Evolutionary conservation across 2,113 vertebrate species (phyloP).

Genomic region (Tragelaphus strepsiceros): DNA sequence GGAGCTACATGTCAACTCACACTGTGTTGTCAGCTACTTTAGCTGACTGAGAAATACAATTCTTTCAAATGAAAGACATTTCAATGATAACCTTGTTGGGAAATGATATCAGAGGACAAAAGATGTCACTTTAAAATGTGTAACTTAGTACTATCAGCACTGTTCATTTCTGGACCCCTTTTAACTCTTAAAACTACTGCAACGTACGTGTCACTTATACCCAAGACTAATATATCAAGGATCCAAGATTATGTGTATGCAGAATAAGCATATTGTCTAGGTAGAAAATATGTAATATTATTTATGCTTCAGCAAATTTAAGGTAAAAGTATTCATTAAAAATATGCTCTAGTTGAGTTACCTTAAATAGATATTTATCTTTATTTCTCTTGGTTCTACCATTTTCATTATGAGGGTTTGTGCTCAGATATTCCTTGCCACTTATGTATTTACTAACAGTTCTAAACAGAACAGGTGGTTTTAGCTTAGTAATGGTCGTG

Average conservation of each 20-base stretch:
- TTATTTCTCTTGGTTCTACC: not conserved
- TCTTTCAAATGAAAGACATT: slow-evolving; percentile 79
- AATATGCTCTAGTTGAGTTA: not conserved
- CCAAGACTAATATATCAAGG: slow-evolving; percentile 66
- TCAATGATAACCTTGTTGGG: slow-evolving; percentile 78
- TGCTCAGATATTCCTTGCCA: not conserved
- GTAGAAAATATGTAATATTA: not conserved
- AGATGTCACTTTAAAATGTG: slow-evolving; percentile 76
- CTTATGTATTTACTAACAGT: not conserved
- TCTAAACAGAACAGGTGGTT: not conserved
- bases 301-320: not conserved
- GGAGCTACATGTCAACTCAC: slow-evolving; percentile 77
- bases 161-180: slow-evolving; percentile 70
- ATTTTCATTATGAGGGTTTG: not conserved
- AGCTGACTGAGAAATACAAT: slow-evolving; percentile 77
- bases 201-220: slow-evolving; percentile 25
- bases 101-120: slow-evolving; percentile 76
- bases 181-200: slow-evolving; percentile 72
- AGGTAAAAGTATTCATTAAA: not conserved
- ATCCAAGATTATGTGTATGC: not conserved
- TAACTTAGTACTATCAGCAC: slow-evolving; percentile 76
- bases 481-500: not conserved
- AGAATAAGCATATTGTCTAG: not conserved
- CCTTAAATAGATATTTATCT: not conserved
- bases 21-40: slow-evolving; percentile 80